These are phyloP conservation scores for Chelon auratus DNA, from an alignment of 2,797 vertebrate species.

Conservation along the genomic window DNA sequence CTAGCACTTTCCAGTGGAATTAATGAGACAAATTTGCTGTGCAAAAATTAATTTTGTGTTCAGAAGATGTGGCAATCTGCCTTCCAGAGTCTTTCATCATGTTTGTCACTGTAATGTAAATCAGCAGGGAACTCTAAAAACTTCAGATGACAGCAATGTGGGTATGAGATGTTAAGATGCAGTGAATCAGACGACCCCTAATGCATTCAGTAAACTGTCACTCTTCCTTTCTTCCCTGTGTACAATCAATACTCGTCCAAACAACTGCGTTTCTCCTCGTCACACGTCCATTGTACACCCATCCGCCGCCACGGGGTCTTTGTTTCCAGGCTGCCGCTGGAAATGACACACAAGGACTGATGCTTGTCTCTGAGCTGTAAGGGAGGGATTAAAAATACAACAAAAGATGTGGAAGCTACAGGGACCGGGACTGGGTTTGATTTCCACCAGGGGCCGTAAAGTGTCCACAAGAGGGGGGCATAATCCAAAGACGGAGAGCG, in stretches of 20 bases:
- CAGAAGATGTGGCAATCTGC: not conserved
- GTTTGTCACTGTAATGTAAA: no score
- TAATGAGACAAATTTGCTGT: not conserved
- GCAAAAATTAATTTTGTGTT: not conserved
- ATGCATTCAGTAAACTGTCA: not conserved
- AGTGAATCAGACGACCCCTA: not conserved
- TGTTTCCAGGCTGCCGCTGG: not conserved
- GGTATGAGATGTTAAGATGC: not conserved
- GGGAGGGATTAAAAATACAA: conserved; percentile 9
- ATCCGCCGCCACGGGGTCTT: not conserved
- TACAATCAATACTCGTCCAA: not conserved
- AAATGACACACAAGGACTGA: not conserved
- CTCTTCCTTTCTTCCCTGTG: not conserved
- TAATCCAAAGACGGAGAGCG: conserved; percentile 47
- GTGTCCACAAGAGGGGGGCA: conserved; percentile 75
- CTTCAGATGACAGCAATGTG: not conserved
- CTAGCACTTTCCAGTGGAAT: no score
- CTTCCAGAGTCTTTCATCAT: not conserved
- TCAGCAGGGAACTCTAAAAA: not conserved
- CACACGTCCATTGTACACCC: not conserved
- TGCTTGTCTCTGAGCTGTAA: conserved; percentile 9
- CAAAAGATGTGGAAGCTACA: conserved; percentile 8
- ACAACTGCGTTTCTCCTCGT: not conserved
- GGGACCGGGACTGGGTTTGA: not conserved
- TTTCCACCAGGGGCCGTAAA: conserved; percentile 22